Conservation (phyloP, 1,140 invertebrate genomes). For the Stenopsyche tienmushanensis region DNA sequence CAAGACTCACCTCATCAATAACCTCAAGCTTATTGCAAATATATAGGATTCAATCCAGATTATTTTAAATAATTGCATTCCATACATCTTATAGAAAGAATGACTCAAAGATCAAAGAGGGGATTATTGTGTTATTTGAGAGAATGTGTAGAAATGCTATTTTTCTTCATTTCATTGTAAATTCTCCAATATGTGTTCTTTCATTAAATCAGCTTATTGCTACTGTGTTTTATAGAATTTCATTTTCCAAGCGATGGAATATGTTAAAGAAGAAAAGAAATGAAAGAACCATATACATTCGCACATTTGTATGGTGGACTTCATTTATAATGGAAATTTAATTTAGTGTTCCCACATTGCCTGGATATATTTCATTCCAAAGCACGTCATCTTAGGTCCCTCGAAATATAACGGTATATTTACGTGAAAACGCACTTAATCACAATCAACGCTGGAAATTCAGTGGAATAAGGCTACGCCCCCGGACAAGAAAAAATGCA, state of each 20-base stretch:
- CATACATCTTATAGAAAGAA: too few species aligned
- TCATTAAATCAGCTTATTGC: too few species aligned
- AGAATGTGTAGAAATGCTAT: too few species aligned
- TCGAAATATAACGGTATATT: background rate
- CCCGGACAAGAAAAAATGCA: conserved; percentile 12
- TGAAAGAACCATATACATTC: background rate
- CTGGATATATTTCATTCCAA: background rate
- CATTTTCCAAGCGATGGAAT: background rate
- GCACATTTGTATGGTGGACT: background rate
- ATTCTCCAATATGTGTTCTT: too few species aligned
- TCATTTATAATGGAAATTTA: conserved; percentile 7
- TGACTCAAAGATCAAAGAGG: too few species aligned
- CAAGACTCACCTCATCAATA: too few species aligned
- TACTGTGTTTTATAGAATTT: background rate
- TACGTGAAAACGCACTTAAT: conserved; percentile 18
- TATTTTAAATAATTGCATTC: too few species aligned
- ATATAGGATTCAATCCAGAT: too few species aligned
- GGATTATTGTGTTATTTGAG: too few species aligned
- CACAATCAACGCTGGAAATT: conserved; percentile 20
- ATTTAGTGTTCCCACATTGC: conserved; percentile 9
- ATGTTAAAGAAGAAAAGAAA: background rate
- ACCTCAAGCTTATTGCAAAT: too few species aligned
- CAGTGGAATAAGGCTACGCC: too few species aligned
- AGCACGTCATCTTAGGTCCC: background rate
- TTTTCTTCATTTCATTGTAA: too few species aligned